Conservation (phyloP, 2,888 invertebrate species). For the Diloba caeruleocephala region DNA sequence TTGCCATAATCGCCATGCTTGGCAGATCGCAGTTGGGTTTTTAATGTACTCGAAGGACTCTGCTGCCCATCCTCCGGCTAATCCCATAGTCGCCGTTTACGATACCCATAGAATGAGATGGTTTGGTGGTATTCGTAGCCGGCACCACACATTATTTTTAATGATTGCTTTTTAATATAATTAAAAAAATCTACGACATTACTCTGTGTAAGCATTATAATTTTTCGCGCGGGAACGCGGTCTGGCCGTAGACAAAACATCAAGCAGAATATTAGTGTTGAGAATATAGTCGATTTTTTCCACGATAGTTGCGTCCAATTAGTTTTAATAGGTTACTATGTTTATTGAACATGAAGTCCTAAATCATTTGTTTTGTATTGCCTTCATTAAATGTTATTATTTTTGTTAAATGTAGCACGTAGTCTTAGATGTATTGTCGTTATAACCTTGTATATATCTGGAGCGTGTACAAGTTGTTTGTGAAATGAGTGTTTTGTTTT, state of each 20-base stretch:
- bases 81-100: too few species aligned
- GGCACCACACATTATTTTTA: too few species aligned
- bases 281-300: slow-evolving; percentile 26
- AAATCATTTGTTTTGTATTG: slow-evolving; percentile 16
- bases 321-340: slow-evolving; percentile 28
- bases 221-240: slow-evolving; percentile 30
- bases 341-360: slow-evolving; percentile 8
- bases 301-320: slow-evolving; percentile 36
- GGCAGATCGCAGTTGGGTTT: too few species aligned
- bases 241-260: slow-evolving; percentile 28
- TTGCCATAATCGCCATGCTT: too few species aligned
- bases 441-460: background rate
- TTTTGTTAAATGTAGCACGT: background rate
- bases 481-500: slow-evolving; percentile 2
- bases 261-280: slow-evolving; percentile 18
- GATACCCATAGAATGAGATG: too few species aligned
- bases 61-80: too few species aligned
- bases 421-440: background rate
- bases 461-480: background rate
- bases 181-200: slow-evolving; percentile 10
- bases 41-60: too few species aligned
- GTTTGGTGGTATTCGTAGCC: too few species aligned
- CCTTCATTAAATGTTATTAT: background rate
- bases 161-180: too few species aligned
- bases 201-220: slow-evolving; percentile 26